Percentiles rank a stretch among this genome's conserved stretches.
Evolutionary conservation across 2,888 invertebrate genomes (phyloP).

Genomic region (Lypha dubia): DNA sequence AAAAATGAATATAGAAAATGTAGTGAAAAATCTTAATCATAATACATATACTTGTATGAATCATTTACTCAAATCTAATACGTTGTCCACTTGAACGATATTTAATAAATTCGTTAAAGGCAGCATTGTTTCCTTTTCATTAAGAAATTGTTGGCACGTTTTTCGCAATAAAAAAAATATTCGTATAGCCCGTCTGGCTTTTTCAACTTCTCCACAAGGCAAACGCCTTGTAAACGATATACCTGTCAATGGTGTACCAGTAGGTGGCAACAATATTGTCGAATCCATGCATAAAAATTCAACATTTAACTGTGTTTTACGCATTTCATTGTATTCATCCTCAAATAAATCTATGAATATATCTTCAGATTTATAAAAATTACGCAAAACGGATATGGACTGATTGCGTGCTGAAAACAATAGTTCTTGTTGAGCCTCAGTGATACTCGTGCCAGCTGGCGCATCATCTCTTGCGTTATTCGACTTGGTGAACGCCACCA

Average conservation of each 20-base stretch:
- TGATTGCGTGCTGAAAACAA: slow-evolving; percentile 90
- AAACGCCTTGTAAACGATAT: slow-evolving; percentile 96
- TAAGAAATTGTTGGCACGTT: slow-evolving; percentile 90
- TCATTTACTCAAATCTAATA: slow-evolving; percentile 96
- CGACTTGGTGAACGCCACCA: slow-evolving; percentile 87
- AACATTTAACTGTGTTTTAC: slow-evolving; percentile 92
- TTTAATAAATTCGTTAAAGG: slow-evolving; percentile 94
- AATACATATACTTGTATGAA: not conserved
- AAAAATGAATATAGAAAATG: slow-evolving; percentile 74
- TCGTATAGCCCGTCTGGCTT: slow-evolving; percentile 94
- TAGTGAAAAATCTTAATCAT: not conserved
- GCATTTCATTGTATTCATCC: slow-evolving; percentile 97
- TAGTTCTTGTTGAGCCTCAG: slow-evolving; percentile 84
- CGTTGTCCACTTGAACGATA: slow-evolving; percentile 96
- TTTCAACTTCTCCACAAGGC: slow-evolving; percentile 97
- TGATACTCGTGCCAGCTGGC: slow-evolving; percentile 75
- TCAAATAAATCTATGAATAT: slow-evolving; percentile 99
- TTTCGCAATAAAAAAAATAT: slow-evolving; percentile 95
- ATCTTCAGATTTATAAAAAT: slow-evolving; percentile 98
- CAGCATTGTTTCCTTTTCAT: slow-evolving; percentile 92
- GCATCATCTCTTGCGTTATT: slow-evolving; percentile 75
- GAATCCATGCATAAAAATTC: slow-evolving; percentile 99
- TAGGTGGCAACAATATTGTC: slow-evolving; percentile 96
- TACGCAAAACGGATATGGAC: slow-evolving; percentile 92
- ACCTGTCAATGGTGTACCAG: slow-evolving; percentile 97